These are phyloP conservation scores for Puntigrus tetrazona DNA, from an alignment of 2,113 vertebrate genomes.

Conservation along the genomic window DNA sequence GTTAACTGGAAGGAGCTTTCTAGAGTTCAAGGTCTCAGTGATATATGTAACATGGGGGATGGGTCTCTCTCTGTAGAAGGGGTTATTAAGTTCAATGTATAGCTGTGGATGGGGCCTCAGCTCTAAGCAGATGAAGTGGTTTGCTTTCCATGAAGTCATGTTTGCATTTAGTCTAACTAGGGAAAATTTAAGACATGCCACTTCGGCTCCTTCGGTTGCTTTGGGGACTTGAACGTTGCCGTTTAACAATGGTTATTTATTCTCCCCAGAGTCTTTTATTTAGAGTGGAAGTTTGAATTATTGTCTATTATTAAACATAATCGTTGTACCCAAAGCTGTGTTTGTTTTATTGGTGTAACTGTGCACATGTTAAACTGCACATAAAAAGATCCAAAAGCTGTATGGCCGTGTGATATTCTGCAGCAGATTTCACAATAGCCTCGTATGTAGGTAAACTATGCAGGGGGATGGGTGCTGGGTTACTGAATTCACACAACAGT, in stretches of 20 bases:
- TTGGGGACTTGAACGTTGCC: not conserved
- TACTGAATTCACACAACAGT: conserved; percentile 1
- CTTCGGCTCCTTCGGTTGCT: not conserved
- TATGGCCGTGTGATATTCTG: not conserved
- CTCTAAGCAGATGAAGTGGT: not conserved
- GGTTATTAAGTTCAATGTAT: not conserved
- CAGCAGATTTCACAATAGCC: not conserved
- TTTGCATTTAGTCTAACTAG: not conserved
- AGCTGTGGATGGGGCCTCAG: not conserved
- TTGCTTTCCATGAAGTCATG: conserved; percentile 2
- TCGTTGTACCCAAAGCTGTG: not conserved
- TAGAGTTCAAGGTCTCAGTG: not conserved
- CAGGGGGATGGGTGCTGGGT: conserved; percentile 13
- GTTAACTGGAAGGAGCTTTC: not conserved
- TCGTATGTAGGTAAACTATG: not conserved
- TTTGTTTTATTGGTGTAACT: not conserved
- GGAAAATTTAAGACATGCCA: not conserved
- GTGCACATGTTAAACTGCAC: not conserved
- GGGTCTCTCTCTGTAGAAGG: not conserved
- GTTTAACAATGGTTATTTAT: not conserved
- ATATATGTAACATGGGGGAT: not conserved
- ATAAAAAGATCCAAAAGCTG: not conserved
- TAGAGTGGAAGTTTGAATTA: not conserved
- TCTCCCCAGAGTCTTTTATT: not conserved
- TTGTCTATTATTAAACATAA: not conserved